Conservation (phyloP, 2,888 invertebrate species). For the Scelioninae gen. 1 region DNA sequence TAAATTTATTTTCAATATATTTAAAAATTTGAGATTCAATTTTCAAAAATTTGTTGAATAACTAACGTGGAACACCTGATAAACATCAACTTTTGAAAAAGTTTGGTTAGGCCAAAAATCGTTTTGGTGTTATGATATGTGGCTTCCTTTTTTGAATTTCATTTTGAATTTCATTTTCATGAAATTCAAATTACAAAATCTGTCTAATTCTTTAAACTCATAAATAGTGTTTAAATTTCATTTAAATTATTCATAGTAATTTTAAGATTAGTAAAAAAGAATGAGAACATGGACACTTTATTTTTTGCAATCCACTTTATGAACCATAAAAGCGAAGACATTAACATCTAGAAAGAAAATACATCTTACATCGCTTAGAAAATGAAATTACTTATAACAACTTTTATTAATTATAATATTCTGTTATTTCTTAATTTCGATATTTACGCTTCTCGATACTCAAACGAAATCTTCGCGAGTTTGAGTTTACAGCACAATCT, state of each 20-base stretch:
- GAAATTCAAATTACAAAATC: no score
- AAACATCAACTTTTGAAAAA: no score
- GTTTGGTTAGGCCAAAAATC: not conserved
- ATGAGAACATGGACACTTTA: slow-evolving; percentile 57
- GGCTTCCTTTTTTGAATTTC: no score
- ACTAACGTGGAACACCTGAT: no score
- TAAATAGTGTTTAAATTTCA: slow-evolving; percentile 14
- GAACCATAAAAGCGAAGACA: slow-evolving; percentile 51
- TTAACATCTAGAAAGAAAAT: slow-evolving; percentile 50
- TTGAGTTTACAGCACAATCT: no score
- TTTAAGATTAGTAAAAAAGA: slow-evolving; percentile 56
- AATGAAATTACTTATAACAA: slow-evolving; percentile 46
- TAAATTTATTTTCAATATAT: no score
- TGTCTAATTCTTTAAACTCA: not conserved
- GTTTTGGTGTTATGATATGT: not conserved
- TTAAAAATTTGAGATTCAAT: no score
- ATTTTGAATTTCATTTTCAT: not conserved
- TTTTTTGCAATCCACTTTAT: slow-evolving; percentile 61
- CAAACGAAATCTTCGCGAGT: not conserved
- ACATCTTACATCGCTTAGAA: slow-evolving; percentile 32
- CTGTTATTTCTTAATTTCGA: slow-evolving; percentile 31
- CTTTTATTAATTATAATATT: slow-evolving; percentile 12
- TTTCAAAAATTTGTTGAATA: no score
- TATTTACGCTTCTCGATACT: not conserved
- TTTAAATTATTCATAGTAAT: slow-evolving; percentile 49